Base-by-base conservation (phyloP, 1,140 invertebrate species). In the Drosophila pachea region DNA sequence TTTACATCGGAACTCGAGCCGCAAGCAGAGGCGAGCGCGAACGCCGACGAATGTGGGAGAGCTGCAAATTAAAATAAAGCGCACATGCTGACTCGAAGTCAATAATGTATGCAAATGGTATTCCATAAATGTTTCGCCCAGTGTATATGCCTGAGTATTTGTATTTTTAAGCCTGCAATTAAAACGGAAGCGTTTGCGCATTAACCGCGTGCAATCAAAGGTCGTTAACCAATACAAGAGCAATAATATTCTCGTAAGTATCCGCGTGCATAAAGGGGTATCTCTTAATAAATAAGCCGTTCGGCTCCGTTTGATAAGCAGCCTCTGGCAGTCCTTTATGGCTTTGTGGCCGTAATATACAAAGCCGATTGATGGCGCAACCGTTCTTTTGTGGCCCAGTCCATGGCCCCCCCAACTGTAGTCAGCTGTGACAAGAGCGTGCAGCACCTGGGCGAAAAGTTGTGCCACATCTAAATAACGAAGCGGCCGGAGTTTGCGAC, bases 31-130 rank as follows among this genome's bases (percentile, higher is more conserved):
- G 9, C 12, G 14, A 38, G 16, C 38, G 56, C 31, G 14, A 54
- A 3, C 22, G 22, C 22, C 22, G 22, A 3, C 22, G 22, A 45
- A 29, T 55, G 50, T 14, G 5, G 48, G 35, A 43, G 47, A 36
- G 54, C 42, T 66, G 53, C 47, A 66, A 66, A 66, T 66, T 60
- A 59, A 70, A 35, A 70, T 60, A 54, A 70, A 70, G 22, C 62
- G 16, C 62, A 70, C 54, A 65, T 66, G 54, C 35, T 55, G 38
- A 9, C 35, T 12, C 43, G 7, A 16, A 29, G 40, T 31, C 38
- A 70, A 65, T 66, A 66, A 70, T 48, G 33, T 70, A 70, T 70
- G 68, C 62, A 70, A 70, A 70, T 70, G 38, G 16, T 59, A 54
- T 59, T 56, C 67, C 52, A 68, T 54, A 64, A 68, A 42, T 16